Evolutionary conservation across 2,113 vertebrate species (phyloP), one percentile per base, ranked within the genome.

Genomic region (Mohoua ochrocephala): DNA sequence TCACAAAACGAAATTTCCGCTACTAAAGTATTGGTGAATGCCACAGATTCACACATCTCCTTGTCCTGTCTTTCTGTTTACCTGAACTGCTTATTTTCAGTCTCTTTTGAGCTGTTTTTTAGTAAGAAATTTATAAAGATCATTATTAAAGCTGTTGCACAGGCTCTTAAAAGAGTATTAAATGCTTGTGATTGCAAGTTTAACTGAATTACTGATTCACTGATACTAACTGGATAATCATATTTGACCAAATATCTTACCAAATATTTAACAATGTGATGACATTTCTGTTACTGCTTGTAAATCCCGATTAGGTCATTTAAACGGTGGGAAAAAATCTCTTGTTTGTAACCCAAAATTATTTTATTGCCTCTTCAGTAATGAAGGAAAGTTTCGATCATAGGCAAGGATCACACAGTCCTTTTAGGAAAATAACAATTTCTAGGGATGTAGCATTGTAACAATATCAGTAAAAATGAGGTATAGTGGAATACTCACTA

Each of bases 221-320:
- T 67, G 83, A 60, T 96, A 67, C 80, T 88, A 94, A 81, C 4
- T 77, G 69, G 83, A 49, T 92, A 84, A 81, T 91, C 16, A 1
- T 88, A 84, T 84, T 75, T 68, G 69, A 94, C 76, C 73, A 56
- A 75, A 59, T 86, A 93, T 82, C 68, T 91, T 45, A 52, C 90
- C 63, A 60, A 80, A 89, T 95, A 86, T 91, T 86, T 95, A 81
- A 56, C 68, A 81, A 3, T 20, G 9, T 75, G 42, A 47, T 84
- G 79, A 64, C 87, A 60, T 87, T 93, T 94, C 76, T 79, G 60
- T 81, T 91, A 37, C 37, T 84, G 11, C 45, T 68, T 82, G 80
- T 94, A 84, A 49, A 60, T 89, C 52, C 41, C 9, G 5, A 49
- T 41, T 74, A 37, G 30, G 16, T 77, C 75, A 56, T 89, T 89